Base-by-base conservation (phyloP, 2,797 vertebrate genomes). In the Lepilemur ruficaudatus region DNA sequence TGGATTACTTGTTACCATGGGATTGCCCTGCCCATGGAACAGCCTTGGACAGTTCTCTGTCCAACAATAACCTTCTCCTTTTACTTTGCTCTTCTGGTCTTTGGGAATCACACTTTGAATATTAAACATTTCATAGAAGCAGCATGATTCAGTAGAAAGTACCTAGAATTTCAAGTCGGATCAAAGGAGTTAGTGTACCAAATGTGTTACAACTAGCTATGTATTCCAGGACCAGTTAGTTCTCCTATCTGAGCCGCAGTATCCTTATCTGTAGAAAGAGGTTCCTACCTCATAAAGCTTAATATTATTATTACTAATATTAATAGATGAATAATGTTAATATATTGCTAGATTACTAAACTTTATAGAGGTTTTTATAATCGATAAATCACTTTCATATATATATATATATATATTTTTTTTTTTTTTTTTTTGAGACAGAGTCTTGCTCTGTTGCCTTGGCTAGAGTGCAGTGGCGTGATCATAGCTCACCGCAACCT, bases 201-300 rank as follows among this genome's bases (percentile, higher is more conserved):
- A n/a, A 23, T 92, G 9, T 48, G 41, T 76, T 63, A 81, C 32
- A 78, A 32, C 52, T 73, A 52, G 15, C 23, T 57, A 1, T 81
- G 41, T 59, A 35, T 48, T 38, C 46, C 13, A 57, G 78, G 18
- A 55, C 30, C 48, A 72, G 5, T 83, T 72, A 65, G 2, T 75
- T 88, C 25, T 84, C 38, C 59, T 93, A 80, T 88, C 86, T 94
- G 28, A 81, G 61, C 83, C 52, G 91, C 35, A 61, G 43, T 43
- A 50, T 69, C 82, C 48, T 91, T 91, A 32, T 91, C 73, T 88
- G 43, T 88, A 91, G 86, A 84, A 88, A 78, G 52, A 65, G 50
- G 28, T 83, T 91, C 10, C 46, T 93, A 35, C 38, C 50, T 88
- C 38, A 43, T n/a, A 76, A 85, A 69, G 15, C n/a, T 92, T 94